Base-by-base conservation (phyloP, 2,113 vertebrate genomes). In the Pseudopodoces humilis region DNA sequence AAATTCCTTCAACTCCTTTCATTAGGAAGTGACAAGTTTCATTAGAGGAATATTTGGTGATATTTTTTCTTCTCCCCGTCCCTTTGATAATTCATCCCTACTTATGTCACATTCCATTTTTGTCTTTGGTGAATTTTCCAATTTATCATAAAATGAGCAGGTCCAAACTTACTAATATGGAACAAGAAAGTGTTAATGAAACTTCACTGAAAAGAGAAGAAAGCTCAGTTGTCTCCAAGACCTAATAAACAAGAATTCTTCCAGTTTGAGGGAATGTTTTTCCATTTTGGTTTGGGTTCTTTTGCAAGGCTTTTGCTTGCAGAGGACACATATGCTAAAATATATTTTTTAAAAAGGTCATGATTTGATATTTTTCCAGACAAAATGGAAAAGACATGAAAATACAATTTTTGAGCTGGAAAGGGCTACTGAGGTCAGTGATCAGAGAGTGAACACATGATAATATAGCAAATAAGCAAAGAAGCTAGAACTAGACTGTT, bases 11-110 rank as follows among this genome's bases (percentile, higher is more conserved):
- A 85, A 33, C 7, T 72, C 21, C 16, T 94, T 91, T 72, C 30
- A 80, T 90, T 92, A 86, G 35, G 43, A 90, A 80, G 55, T 62
- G 70, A 92, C 92, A 93, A 63, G 37, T 86, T 93, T 83, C 63
- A 96, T 94, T 94, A 91, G 28, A 67, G 30, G 16, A 81, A 39
- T 78, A 84, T 84, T 88, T 82, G 33, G 25, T 90, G 79, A 80
- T 30, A 30, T 69, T 50, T 85, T 91, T 90, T 74, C 35, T 76
- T 90, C n/a, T 80, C 46, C 64, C 16, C 6, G 10, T 74, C 8
- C 16, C 17, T 67, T 72, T 58, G 43, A 25, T 86, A 88, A 69
- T 70, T 90, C 71, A 83, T 11, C 7, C 18, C 9, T 21, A 24
- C 43, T 93, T 70, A 55, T 70, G 78, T 90, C 90, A 92, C 50